Base-by-base conservation (phyloP, 2,888 invertebrate species). In the Oeneis ivallda region DNA sequence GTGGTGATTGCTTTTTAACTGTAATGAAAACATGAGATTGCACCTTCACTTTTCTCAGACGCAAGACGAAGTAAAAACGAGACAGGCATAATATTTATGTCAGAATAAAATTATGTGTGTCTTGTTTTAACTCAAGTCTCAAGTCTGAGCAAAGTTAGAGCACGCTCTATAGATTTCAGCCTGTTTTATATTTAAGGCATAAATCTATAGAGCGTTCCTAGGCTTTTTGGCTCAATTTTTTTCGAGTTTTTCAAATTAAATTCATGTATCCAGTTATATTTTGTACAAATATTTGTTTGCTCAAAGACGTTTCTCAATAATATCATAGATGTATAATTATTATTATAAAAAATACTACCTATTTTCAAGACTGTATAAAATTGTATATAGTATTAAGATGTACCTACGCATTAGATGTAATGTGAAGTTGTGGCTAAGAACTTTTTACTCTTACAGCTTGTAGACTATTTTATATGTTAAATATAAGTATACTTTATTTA, bases 381-480 rank as follows among this genome's bases (percentile, higher is more conserved):
- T 50, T 64, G 67, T 71, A 70, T 60, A 71, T 65, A 71, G 17
- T 45, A 26, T 59, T 62, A 56, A 52, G 17, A 19, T 49, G 62
- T 53, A 39, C 13, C 6, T 56, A 62, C 26, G 19, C 13, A 49
- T 50, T 60, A 19, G 39, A 39, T 62, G 59, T 64, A 63, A 45
- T 62, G 54, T 54, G 56, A 32, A 52, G 59, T 49, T 37, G 53
- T 63, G 13, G 58, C 15, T 62, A 57, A 50, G 43, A 45, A n/a
- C 26, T 41, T 43, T 13, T 32, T 62, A 26, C 56, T 26, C 39
- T 41, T 43, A 49, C 47, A 64, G 82, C 79, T 82, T 82, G 75
- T 79, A 84, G 79, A 68, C 67, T 74, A 74, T 77, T 74, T 79
- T 79, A 37, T 80, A 82, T 81, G 76, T 77, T 81, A 75, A 70